These are phyloP conservation scores for Zoroaster sp. DNA, from an alignment of 53 echinoderm and acorn worm genomes.

Conservation along the genomic window DNA sequence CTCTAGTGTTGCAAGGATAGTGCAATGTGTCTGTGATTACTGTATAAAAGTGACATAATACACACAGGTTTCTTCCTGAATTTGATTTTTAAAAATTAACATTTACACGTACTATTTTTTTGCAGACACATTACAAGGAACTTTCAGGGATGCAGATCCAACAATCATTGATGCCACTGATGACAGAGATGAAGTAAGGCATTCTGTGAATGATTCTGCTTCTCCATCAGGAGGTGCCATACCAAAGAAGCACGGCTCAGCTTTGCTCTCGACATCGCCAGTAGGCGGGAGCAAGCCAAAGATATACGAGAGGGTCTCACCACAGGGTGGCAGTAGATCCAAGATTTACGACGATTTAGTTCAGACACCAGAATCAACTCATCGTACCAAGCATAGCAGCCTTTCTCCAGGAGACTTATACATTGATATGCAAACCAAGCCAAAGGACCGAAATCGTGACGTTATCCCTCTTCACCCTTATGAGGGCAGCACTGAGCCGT, in stretches of 20 bases:
- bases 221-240: constrained; percentile 22
- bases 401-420: neutral
- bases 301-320: constrained; percentile 15
- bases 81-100: neutral
- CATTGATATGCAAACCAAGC: no score
- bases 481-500: neutral
- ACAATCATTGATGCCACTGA: neutral
- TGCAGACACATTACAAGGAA: constrained; percentile 39
- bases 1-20: no score
- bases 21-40: no score
- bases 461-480: neutral
- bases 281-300: neutral
- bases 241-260: neutral
- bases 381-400: neutral
- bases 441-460: neutral
- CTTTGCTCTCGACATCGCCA: neutral
- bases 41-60: no score
- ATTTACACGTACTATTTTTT: neutral
- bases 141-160: constrained; percentile 1
- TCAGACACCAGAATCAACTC: neutral
- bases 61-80: neutral
- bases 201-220: neutral
- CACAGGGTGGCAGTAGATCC: constrained; percentile 27
- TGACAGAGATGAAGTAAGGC: neutral
- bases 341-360: neutral